A percentile compares a stretch with the other conserved stretches of the same genome.
Conservation (phyloP, 2,797 vertebrate species). For the Apogon hyalosoma region DNA sequence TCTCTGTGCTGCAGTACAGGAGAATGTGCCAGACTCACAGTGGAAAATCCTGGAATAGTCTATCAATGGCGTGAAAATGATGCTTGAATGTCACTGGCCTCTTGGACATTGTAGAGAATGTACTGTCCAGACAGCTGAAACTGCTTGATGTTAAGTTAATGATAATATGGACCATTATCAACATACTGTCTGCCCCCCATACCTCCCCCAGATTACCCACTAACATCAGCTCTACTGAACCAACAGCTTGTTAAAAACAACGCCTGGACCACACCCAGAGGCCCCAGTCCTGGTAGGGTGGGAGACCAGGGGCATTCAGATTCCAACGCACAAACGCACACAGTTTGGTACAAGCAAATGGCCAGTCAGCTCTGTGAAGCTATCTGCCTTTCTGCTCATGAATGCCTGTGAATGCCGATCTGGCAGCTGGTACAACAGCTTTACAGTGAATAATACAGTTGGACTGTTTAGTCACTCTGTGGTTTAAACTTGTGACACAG, state of each 20-base stretch:
- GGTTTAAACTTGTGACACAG: conserved; percentile 4
- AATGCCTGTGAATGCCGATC: conserved; percentile 48
- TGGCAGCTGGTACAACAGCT: conserved; percentile 67
- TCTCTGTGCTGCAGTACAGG: neutral
- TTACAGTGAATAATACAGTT: conserved; percentile 36
- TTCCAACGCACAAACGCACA: conserved; percentile 54
- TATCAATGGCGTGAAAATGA: conserved; percentile 23
- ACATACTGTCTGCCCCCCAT: conserved; percentile 5
- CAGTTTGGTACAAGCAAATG: conserved; percentile 34
- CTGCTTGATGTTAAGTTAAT: neutral
- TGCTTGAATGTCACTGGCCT: neutral
- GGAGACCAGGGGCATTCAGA: conserved; percentile 60
- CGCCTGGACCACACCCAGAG: conserved; percentile 63
- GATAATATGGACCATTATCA: conserved; percentile 18
- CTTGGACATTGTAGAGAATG: neutral
- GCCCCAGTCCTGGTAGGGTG: conserved; percentile 48
- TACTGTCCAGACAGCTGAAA: too few species aligned
- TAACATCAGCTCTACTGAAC: conserved; percentile 23
- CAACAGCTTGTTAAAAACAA: conserved; percentile 47
- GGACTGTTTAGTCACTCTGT: conserved; percentile 42
- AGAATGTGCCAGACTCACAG: conserved; percentile 26
- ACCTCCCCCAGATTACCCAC: conserved; percentile 28
- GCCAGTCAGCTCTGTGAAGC: conserved; percentile 54
- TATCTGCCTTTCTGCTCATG: conserved; percentile 48
- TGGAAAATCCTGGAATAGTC: conserved; percentile 40